Base-by-base conservation (phyloP, 1,140 invertebrate genomes). In the Phymastichus coffea region DNA sequence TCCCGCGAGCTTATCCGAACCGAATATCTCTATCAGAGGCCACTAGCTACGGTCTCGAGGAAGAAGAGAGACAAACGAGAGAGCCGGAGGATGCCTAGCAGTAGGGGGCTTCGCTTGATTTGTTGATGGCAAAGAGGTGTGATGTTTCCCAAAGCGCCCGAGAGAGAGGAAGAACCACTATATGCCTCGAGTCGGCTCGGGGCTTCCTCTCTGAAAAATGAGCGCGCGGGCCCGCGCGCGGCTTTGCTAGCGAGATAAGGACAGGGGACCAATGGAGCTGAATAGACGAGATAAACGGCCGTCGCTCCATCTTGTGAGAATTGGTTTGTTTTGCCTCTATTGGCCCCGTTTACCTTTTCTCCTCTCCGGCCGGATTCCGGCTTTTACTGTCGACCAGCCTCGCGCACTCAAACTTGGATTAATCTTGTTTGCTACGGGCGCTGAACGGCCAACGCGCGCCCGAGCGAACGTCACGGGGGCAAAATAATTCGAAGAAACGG, bases 51-150 rank as follows among this genome's bases (percentile, higher is more conserved):
- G n/a, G n/a, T n/a, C n/a, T n/a, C n/a, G n/a, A n/a, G 22, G 51
- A 15, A 7, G 20, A 12, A 30, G 20, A 30, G n/a, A 14, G 4
- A 10, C 2, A 1, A 17, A 26, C 1, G 26, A 23, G 37, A 33
- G 14, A 14, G 14, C 30, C 30, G 1, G 37, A 15, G 37, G 37
- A 4, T 40, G 28, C 12, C 12, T 12, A 8, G 15, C 28, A n/a
- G 9, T 20, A 52, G 60, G 64, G 65, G 69, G 58, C 65, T 70
- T 66, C 67, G 69, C 68, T 67, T 67, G 66, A 67, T 65, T 73
- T 66, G 66, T 66, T 57, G 61, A 66, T 65, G 66, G 62, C 37
- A 2, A 10, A 33, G 15, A 44, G 40, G 52, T 55, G 52, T 23
- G 40, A 55, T 55, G 28, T 55, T 55, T 55, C 40, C 52, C 20